Base-by-base conservation (phyloP, 2,113 vertebrate genomes). In the Petrocephalus microphthalmus region DNA sequence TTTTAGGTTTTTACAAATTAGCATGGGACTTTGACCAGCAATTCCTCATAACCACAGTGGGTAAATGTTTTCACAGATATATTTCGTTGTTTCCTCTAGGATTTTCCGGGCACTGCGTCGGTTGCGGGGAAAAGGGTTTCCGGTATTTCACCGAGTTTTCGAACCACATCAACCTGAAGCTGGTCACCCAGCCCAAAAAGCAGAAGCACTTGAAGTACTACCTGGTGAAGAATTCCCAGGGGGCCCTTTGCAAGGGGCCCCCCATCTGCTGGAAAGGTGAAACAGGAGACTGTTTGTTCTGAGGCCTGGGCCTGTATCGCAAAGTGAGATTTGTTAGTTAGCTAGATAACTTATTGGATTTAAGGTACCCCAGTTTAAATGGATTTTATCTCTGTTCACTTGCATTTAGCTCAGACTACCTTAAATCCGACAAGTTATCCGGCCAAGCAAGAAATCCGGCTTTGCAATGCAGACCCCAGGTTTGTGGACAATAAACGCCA, bases 181-280 rank as follows among this genome's bases (percentile, higher is more conserved):
- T 78, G 33, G 71, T 78, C 33, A 78, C 33, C 15, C 71, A 42
- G 33, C 71, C 71, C 71, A 78, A 78, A 78, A 78, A 78, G 33
- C 71, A 78, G 97, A 99, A 99, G 97, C 98, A 99, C 98, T 98
- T 99, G 97, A 99, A 99, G 95, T 97, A 99, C 96, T 97, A 98
- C 97, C 96, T 99, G 95, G 95, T 98, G 94, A 97, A 97, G 93
- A 99, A 96, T 91, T 95, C 97, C 90, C 97, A 99, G 93, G 98
- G 98, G 92, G 96, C 97, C 90, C 94, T 99, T 91, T 97, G 96
- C 85, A 99, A 98, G 94, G 98, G 98, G 90, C 96, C 97, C 17
- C 96, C 98, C 89, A 99, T 99, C 94, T 98, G 97, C 94, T 99
- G 98, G 98, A 99, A 99, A 97, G 98, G 98, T 99, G 52, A 85